A percentile compares a stretch with the other conserved stretches of the same genome.
These are phyloP conservation scores for Dendrolimus pini DNA, from an alignment of 2,888 invertebrate species.

Conservation along the genomic window DNA sequence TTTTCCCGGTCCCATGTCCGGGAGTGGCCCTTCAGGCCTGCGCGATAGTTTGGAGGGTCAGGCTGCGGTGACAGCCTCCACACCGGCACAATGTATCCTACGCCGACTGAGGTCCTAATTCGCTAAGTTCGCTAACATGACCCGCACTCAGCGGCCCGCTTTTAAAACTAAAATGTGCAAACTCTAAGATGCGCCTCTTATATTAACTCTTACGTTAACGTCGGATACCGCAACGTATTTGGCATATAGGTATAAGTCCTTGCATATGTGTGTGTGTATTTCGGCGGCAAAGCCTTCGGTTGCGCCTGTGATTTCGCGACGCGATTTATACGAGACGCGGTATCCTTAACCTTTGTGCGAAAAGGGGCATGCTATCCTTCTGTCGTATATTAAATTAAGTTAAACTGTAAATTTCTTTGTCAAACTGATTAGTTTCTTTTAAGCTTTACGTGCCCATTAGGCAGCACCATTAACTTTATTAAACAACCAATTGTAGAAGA, in stretches of 20 bases:
- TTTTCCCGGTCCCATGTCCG: slow-evolving; percentile 67
- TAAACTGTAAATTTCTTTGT: background rate
- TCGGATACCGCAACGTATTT: slow-evolving; percentile 72
- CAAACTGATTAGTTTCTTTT: background rate
- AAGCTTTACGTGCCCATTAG: background rate
- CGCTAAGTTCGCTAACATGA: slow-evolving; percentile 59
- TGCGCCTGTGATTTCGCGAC: slow-evolving; percentile 20
- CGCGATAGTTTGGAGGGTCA: slow-evolving; percentile 21
- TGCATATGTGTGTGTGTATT: slow-evolving; percentile 51
- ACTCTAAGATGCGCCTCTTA: slow-evolving; percentile 74
- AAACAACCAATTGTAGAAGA: too few species aligned
- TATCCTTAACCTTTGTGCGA: slow-evolving; percentile 16
- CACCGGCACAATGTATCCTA: slow-evolving; percentile 36
- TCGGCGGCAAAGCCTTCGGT: slow-evolving; percentile 45
- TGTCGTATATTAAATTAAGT: slow-evolving; percentile 32
- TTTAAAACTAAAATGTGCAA: slow-evolving; percentile 73
- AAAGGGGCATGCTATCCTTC: slow-evolving; percentile 29
- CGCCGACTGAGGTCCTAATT: slow-evolving; percentile 42
- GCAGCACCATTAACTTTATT: too few species aligned
- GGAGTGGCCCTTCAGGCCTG: slow-evolving; percentile 50
- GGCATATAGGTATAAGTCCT: slow-evolving; percentile 48
- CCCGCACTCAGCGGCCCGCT: slow-evolving; percentile 64
- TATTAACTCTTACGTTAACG: slow-evolving; percentile 73
- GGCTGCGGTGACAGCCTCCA: slow-evolving; percentile 24
- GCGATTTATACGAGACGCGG: slow-evolving; percentile 28